Conservation (phyloP, 2,113 vertebrate genomes). For the Alligator sinensis region DNA sequence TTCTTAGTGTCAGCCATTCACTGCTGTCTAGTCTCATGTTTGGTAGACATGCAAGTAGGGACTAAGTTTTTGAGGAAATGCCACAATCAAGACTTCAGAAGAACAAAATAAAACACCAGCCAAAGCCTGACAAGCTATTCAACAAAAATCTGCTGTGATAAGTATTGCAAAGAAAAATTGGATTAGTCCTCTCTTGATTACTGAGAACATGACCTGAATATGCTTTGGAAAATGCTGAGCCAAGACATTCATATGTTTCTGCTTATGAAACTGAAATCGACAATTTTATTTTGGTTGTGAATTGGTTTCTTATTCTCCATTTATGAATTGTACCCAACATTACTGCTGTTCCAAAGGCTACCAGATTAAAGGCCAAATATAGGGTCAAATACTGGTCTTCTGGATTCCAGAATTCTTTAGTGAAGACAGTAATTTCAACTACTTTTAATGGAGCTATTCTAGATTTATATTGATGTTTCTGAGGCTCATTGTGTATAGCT, state of each 20-base stretch:
- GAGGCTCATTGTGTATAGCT: background rate
- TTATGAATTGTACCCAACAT: slow-evolving; percentile 14
- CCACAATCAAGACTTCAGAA: background rate
- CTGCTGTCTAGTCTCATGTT: too few relatives aligned
- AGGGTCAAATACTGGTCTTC: background rate
- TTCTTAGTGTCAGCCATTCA: background rate
- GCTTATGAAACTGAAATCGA: slow-evolving; percentile 46
- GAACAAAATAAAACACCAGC: background rate
- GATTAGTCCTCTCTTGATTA: slow-evolving; percentile 59
- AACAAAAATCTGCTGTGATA: slow-evolving; percentile 49
- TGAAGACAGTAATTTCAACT: background rate
- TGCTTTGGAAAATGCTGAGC: slow-evolving; percentile 57
- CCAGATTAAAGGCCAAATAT: background rate
- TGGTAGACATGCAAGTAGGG: background rate
- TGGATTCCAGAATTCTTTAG: background rate
- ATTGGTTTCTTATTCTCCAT: background rate
- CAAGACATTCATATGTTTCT: slow-evolving; percentile 17
- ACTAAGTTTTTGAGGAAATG: background rate
- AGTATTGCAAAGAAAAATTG: slow-evolving; percentile 60
- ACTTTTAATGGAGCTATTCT: background rate
- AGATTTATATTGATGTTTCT: background rate
- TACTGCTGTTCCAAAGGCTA: background rate
- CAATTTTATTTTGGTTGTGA: slow-evolving; percentile 48
- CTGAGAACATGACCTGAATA: slow-evolving; percentile 39
- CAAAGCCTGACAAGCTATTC: slow-evolving; percentile 10